A percentile compares a stretch with the other conserved stretches of the same genome.
Conservation (phyloP, 2,888 invertebrate genomes). For the Cistogaster globosa region DNA sequence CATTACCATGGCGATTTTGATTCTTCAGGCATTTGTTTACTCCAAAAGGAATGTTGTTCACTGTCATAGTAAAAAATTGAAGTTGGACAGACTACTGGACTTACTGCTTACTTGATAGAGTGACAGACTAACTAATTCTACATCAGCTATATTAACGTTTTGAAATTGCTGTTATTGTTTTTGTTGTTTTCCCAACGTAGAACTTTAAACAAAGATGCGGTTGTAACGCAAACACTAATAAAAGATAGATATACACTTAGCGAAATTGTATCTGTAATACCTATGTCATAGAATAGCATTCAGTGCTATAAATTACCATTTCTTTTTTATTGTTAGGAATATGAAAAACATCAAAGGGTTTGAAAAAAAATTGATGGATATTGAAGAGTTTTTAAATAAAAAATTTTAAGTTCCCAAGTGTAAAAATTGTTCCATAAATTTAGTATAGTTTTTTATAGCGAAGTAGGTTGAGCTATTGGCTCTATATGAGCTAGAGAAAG, state of each 20-base stretch:
- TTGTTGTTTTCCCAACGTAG: conserved; percentile 17
- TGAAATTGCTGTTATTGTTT: background rate
- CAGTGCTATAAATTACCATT: background rate
- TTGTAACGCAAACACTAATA: background rate
- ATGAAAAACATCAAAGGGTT: too few relatives aligned
- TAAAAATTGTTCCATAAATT: too few relatives aligned
- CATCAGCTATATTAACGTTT: conserved; percentile 5
- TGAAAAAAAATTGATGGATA: too few relatives aligned
- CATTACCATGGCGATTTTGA: conserved; percentile 50
- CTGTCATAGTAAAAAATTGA: background rate
- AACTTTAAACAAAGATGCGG: conserved; percentile 28
- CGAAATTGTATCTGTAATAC: background rate
- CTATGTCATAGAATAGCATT: background rate
- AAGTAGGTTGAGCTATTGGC: too few relatives aligned
- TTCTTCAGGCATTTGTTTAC: conserved; percentile 47
- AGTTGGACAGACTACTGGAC: background rate
- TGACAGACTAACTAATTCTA: conserved; percentile 13
- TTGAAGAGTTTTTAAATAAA: too few relatives aligned
- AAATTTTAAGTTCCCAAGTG: too few relatives aligned
- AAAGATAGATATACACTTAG: conserved; percentile 25
- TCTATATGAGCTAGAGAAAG: too few relatives aligned
- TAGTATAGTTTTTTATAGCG: too few relatives aligned
- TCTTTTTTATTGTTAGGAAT: too few relatives aligned
- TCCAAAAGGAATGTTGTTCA: conserved; percentile 37
- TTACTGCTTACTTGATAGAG: background rate